phyloP scores from a whole-genome alignment of 2,113 vertebrate genomes.

The Embiotoca jacksoni region DNA sequence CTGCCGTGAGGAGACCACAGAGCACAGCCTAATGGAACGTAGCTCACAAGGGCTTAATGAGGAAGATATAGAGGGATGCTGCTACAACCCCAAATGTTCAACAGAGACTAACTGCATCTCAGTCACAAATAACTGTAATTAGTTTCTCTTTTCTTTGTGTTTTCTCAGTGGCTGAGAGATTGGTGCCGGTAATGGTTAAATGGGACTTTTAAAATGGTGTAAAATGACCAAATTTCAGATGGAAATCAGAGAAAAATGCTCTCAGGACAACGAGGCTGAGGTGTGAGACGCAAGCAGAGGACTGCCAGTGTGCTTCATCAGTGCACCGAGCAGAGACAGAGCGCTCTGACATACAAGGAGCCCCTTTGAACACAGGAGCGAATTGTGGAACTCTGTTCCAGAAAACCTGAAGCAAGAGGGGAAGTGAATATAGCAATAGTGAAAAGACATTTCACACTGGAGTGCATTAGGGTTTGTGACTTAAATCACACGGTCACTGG shows the following conservation, averaged over 20 bases:
- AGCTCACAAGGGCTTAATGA: conserved; percentile 52
- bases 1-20: conserved; percentile 57
- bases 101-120: conserved; percentile 65
- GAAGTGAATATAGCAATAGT: conserved; percentile 83
- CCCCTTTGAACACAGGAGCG: conserved; percentile 31
- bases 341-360: conserved; percentile 40
- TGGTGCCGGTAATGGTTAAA: conserved; percentile 45
- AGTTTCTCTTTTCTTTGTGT: conserved; percentile 62
- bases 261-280: conserved; percentile 71
- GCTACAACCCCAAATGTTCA: conserved; percentile 63
- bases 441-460: conserved; percentile 68
- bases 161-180: conserved; percentile 63
- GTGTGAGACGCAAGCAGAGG: conserved; percentile 57
- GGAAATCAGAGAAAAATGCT: conserved; percentile 60
- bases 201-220: conserved; percentile 63
- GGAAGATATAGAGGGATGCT: conserved; percentile 57
- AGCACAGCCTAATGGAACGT: conserved; percentile 48
- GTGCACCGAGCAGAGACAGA: conserved; percentile 39
- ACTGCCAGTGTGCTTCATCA: conserved; percentile 47
- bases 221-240: conserved; percentile 77
- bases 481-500: conserved; percentile 64
- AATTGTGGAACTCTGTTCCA: conserved; percentile 33
- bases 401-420: conserved; percentile 43
- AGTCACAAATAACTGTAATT: conserved; percentile 72
- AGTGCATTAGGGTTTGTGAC: conserved; percentile 69